Conservation (phyloP, 1,140 invertebrate species). For the Trachymyrmex cornetzi region DNA sequence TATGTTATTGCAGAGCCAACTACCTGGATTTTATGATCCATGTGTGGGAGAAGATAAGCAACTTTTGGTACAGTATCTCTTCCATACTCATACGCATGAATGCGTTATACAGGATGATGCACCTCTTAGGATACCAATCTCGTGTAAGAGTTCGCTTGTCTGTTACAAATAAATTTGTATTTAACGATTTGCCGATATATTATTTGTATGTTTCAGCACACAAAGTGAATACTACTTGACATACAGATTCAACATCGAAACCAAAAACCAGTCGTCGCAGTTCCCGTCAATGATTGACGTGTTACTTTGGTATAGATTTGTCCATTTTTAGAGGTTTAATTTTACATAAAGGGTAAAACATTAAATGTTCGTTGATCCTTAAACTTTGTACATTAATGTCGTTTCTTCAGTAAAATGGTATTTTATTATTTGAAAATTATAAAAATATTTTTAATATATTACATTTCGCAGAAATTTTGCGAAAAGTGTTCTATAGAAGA, state of each 20-base stretch:
- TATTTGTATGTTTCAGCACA: constrained; percentile 83
- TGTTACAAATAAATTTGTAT: constrained; percentile 9
- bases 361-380: constrained; percentile 69
- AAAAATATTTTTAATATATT: constrained; percentile 18
- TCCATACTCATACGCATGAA: constrained; percentile 92
- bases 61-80: constrained; percentile 95
- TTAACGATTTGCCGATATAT: constrained; percentile 4
- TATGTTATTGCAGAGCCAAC: constrained; percentile 91
- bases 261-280: constrained; percentile 54
- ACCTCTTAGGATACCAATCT: constrained; percentile 91
- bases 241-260: constrained; percentile 69
- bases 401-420: constrained; percentile 29
- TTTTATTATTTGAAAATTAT: constrained; percentile 26
- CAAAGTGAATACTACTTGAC: constrained; percentile 86
- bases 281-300: constrained; percentile 39
- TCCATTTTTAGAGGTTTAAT: constrained; percentile 71
- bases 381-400: constrained; percentile 71
- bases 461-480: background rate
- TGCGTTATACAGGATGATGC: constrained; percentile 94
- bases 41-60: constrained; percentile 97
- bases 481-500: background rate
- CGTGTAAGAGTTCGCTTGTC: constrained; percentile 85
- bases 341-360: constrained; percentile 58
- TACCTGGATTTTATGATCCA: constrained; percentile 99
- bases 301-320: constrained; percentile 56